phyloP scores from a whole-genome alignment of 2,888 invertebrate genomes.

The Selenia dentaria region DNA sequence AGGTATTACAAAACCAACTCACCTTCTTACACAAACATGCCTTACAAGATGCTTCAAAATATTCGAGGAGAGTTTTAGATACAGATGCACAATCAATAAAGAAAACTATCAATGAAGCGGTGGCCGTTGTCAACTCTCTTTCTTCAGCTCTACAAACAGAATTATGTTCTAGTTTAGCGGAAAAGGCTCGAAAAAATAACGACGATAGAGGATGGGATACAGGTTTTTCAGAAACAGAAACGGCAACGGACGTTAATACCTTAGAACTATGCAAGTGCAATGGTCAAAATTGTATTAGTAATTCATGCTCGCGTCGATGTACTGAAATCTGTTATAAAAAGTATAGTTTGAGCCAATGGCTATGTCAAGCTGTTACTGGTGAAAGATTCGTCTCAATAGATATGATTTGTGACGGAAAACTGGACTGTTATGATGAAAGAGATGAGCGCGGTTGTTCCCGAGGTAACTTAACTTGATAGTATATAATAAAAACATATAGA shows the following conservation, averaged over 20 bases:
- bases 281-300: conserved; percentile 41
- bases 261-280: conserved; percentile 53
- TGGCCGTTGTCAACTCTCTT: conserved; percentile 48
- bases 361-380: conserved; percentile 52
- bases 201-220: too few relatives aligned
- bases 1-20: conserved; percentile 49
- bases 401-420: conserved; percentile 67
- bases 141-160: conserved; percentile 46
- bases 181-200: conserved; percentile 10
- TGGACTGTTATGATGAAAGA: conserved; percentile 66
- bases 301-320: conserved; percentile 50
- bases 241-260: too few relatives aligned
- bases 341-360: conserved; percentile 50
- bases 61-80: conserved; percentile 11
- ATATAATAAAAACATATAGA: too few relatives aligned
- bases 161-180: conserved; percentile 41
- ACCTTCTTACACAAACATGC: conserved; percentile 47
- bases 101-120: conserved; percentile 46
- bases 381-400: conserved; percentile 48
- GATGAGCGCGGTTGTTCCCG: conserved; percentile 61
- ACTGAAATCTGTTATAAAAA: conserved; percentile 57
- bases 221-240: background rate
- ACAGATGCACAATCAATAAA: conserved; percentile 21
- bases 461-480: conserved; percentile 36
- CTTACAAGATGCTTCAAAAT: background rate